phyloP scores from a whole-genome alignment of 2,888 invertebrate genomes.

The Melanchra persicariae region DNA sequence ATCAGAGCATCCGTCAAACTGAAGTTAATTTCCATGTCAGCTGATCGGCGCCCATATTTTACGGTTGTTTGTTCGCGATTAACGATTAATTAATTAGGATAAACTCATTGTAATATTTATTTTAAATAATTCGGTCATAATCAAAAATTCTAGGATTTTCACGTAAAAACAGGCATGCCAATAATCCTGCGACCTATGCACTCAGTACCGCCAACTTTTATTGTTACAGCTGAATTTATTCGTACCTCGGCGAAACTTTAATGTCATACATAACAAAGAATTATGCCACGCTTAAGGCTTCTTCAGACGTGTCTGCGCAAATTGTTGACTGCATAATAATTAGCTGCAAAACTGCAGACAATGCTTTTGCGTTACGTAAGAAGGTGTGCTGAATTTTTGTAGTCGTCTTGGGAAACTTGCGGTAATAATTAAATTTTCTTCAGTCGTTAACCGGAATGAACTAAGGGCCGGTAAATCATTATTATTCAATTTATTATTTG shows the following conservation, averaged over 20 bases:
- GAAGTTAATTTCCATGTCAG: too few species aligned
- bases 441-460: slow-evolving; percentile 1
- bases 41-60: too few species aligned
- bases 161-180: neutral
- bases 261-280: slow-evolving; percentile 69
- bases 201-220: slow-evolving; percentile 66
- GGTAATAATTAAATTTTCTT: neutral
- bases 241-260: slow-evolving; percentile 63
- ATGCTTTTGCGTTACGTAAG: slow-evolving; percentile 20
- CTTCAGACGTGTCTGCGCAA: slow-evolving; percentile 48
- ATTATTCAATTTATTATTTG: neutral
- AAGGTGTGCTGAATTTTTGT: slow-evolving; percentile 16
- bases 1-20: too few species aligned
- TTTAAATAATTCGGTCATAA: too few species aligned
- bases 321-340: slow-evolving; percentile 17
- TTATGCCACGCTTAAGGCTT: slow-evolving; percentile 59
- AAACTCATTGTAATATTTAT: too few species aligned
- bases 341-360: too few species aligned
- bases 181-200: slow-evolving; percentile 5
- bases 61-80: too few species aligned
- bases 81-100: too few species aligned
- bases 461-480: neutral
- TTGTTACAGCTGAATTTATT: slow-evolving; percentile 76
- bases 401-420: neutral
- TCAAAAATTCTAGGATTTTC: neutral